phyloP scores from a whole-genome alignment of 2,113 vertebrate genomes.

The Plotosus lineatus region DNA sequence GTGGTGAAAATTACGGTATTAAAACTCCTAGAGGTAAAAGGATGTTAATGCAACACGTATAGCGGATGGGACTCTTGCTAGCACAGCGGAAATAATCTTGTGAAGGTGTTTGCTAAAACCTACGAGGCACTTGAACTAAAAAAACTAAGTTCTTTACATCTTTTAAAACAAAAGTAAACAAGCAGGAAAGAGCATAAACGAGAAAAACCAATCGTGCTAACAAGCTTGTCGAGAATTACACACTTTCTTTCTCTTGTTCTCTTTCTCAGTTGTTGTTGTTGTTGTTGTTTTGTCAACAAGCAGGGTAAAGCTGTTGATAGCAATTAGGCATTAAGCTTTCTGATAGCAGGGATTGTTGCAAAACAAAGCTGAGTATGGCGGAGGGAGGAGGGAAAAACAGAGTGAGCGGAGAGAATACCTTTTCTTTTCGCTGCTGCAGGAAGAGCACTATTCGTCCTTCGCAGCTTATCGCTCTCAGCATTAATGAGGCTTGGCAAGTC shows the following conservation, averaged over 20 bases:
- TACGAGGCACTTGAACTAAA: slow-evolving; percentile 36
- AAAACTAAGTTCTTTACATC: slow-evolving; percentile 14
- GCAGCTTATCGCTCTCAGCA: slow-evolving; percentile 75
- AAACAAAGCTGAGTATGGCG: slow-evolving; percentile 66
- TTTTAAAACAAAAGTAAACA: slow-evolving; percentile 48
- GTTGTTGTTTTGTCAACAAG: slow-evolving; percentile 64
- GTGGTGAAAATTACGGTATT: no score
- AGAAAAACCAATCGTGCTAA: slow-evolving; percentile 1
- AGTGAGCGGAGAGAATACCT: slow-evolving; percentile 54
- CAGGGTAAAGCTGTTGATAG: slow-evolving; percentile 67
- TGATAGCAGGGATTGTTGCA: slow-evolving; percentile 67
- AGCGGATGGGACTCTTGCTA: no score
- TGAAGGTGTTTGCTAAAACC: background rate
- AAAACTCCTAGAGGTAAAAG: no score
- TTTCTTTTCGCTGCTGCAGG: slow-evolving; percentile 66
- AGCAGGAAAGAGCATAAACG: background rate
- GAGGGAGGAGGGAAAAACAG: slow-evolving; percentile 47
- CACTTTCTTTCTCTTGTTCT: background rate
- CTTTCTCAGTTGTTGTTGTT: slow-evolving; percentile 17
- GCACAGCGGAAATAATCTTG: background rate
- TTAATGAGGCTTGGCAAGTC: slow-evolving; percentile 79
- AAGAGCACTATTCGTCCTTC: slow-evolving; percentile 78
- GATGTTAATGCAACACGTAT: no score
- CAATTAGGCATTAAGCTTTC: slow-evolving; percentile 67
- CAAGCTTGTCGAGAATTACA: slow-evolving; percentile 10